phyloP scores from a whole-genome alignment of 2,797 vertebrate genomes.

The Calcarius lapponicus region DNA sequence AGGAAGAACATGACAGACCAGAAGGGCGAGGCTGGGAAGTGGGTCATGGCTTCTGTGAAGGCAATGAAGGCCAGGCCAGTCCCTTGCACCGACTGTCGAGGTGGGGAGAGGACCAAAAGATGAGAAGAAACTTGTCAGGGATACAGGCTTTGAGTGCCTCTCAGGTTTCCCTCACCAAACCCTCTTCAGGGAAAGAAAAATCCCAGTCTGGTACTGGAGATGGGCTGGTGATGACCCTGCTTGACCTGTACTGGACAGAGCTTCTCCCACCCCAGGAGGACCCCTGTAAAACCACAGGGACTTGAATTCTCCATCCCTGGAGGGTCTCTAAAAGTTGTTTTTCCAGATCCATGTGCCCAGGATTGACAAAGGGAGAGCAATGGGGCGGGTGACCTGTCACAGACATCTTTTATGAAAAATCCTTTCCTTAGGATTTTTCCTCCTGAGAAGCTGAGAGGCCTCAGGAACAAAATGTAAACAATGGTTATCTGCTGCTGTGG shows the following conservation, averaged over 20 bases:
- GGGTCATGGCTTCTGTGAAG: slow-evolving; percentile 97
- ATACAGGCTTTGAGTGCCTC: neutral
- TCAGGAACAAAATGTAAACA: too few relatives aligned
- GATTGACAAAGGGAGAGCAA: neutral
- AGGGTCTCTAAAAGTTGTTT: neutral
- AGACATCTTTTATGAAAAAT: too few relatives aligned
- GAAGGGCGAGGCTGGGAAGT: slow-evolving; percentile 92
- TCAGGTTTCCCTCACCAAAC: neutral
- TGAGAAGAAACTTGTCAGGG: neutral
- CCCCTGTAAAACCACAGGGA: neutral
- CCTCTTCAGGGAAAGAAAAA: neutral
- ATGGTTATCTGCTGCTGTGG: too few relatives aligned
- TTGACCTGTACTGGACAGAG: neutral
- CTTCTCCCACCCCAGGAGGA: neutral
- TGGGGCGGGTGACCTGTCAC: neutral
- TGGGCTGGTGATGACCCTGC: neutral
- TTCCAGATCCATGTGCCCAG: neutral
- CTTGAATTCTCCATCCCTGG: neutral
- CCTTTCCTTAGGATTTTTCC: too few relatives aligned
- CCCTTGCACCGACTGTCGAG: slow-evolving; percentile 88
- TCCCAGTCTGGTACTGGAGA: neutral
- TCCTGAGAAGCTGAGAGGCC: too few relatives aligned
- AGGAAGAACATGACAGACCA: slow-evolving; percentile 99
- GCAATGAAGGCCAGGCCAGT: slow-evolving; percentile 96
- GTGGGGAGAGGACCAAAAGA: neutral